Conservation (phyloP, 2,888 invertebrate species). For the Pseudanteris insignis region DNA sequence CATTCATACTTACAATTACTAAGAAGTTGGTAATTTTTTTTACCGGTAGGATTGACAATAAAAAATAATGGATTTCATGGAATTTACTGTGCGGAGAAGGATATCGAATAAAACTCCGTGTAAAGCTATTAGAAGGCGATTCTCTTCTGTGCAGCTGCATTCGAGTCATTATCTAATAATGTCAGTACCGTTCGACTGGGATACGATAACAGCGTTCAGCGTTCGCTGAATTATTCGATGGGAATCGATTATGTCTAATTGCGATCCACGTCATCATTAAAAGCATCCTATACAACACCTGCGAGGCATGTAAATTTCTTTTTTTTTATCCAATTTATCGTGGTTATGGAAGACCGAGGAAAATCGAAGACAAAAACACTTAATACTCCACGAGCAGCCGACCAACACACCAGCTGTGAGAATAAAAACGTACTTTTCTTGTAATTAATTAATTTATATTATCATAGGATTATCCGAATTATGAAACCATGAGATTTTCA, state of each 20-base stretch:
- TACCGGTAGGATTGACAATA: constrained; percentile 29
- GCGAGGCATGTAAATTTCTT: constrained; percentile 9
- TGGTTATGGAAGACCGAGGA: background rate
- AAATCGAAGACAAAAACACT: background rate
- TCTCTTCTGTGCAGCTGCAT: constrained; percentile 36
- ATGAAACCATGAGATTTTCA: constrained; percentile 4
- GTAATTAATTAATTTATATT: constrained; percentile 3
- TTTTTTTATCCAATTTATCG: background rate
- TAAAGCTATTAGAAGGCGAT: constrained; percentile 37
- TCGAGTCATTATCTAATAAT: constrained; percentile 43
- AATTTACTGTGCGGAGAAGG: constrained; percentile 31
- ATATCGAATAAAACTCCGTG: constrained; percentile 32
- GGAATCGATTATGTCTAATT: constrained; percentile 26
- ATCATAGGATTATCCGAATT: constrained; percentile 1
- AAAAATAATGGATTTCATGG: constrained; percentile 26
- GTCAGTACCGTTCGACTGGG: constrained; percentile 25
- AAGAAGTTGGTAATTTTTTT: too few species aligned
- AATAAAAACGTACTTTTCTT: background rate
- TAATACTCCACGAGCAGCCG: background rate
- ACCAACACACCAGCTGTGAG: background rate
- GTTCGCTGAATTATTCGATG: constrained; percentile 24
- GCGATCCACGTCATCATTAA: constrained; percentile 22
- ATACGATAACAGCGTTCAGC: constrained; percentile 30
- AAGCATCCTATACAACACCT: constrained; percentile 23
- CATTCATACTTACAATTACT: too few species aligned